Conservation (phyloP, 2,113 vertebrate species). For the Corythaixoides concolor region DNA sequence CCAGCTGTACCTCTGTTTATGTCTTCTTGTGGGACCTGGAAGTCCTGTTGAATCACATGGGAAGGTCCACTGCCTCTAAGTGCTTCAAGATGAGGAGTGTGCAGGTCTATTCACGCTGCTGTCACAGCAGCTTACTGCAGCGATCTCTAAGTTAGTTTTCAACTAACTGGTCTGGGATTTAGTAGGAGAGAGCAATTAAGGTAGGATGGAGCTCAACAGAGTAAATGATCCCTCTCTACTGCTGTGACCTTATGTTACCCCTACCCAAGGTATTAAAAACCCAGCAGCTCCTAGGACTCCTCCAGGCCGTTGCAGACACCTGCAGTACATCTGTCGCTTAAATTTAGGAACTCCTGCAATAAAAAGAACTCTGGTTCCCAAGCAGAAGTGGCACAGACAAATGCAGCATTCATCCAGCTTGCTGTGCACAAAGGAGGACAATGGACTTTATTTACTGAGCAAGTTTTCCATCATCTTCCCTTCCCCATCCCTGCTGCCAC, state of each 20-base stretch:
- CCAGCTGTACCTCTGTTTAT: background rate
- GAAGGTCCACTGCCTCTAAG: background rate
- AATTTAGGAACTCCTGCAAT: background rate
- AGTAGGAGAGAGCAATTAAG: slow-evolving; percentile 25
- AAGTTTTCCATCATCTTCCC: slow-evolving; percentile 1
- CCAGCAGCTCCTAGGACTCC: background rate
- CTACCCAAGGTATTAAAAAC: background rate
- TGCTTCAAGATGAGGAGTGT: background rate
- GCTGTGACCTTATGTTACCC: background rate
- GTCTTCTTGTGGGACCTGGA: background rate
- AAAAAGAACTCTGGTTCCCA: background rate
- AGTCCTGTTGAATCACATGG: background rate
- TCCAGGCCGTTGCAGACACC: background rate
- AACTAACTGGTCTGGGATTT: slow-evolving; percentile 31
- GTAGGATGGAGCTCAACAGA: background rate
- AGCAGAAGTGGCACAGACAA: background rate
- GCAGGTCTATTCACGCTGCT: background rate
- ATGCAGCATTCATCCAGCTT: background rate
- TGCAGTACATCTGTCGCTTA: slow-evolving; percentile 7
- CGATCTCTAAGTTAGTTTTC: background rate
- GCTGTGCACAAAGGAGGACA: background rate
- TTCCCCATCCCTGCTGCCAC: background rate
- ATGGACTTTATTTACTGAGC: background rate
- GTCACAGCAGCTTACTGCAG: background rate
- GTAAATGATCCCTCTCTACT: slow-evolving; percentile 2